Conservation (phyloP, 1,140 invertebrate genomes). For the Metaphire vulgaris region DNA sequence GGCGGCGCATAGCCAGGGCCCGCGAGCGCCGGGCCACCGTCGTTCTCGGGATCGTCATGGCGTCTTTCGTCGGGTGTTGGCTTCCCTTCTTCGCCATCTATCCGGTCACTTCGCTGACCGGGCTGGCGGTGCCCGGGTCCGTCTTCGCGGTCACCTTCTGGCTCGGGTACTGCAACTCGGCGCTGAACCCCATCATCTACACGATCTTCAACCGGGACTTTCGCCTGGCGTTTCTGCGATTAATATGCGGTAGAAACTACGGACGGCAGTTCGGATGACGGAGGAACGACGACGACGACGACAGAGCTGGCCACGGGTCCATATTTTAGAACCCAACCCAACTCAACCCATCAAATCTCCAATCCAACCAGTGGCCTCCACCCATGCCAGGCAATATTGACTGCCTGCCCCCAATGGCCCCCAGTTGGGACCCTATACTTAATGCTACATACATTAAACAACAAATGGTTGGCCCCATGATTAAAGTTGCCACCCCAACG, state of each 20-base stretch:
- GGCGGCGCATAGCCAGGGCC: constrained; percentile 79
- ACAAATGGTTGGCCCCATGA: too few species aligned
- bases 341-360: too few species aligned
- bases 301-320: too few species aligned
- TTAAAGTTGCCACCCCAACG: too few species aligned
- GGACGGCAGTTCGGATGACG: neutral
- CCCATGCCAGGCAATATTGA: too few species aligned
- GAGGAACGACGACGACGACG: too few species aligned
- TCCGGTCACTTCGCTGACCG: constrained; percentile 71
- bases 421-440: too few species aligned
- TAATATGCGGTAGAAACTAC: neutral
- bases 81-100: constrained; percentile 96
- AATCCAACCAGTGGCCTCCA: too few species aligned
- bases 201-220: constrained; percentile 50
- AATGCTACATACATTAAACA: too few species aligned
- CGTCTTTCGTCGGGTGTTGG: constrained; percentile 97
- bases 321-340: too few species aligned
- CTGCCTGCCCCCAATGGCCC: too few species aligned
- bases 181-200: constrained; percentile 49
- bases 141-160: constrained; percentile 94
- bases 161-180: constrained; percentile 74
- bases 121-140: constrained; percentile 77
- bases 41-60: constrained; percentile 95
- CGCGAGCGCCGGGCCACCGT: constrained; percentile 95
- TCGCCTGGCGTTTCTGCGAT: constrained; percentile 39